These are phyloP conservation scores for Anisognathus igniventris DNA, from an alignment of 2,797 vertebrate genomes.

Conservation along the genomic window DNA sequence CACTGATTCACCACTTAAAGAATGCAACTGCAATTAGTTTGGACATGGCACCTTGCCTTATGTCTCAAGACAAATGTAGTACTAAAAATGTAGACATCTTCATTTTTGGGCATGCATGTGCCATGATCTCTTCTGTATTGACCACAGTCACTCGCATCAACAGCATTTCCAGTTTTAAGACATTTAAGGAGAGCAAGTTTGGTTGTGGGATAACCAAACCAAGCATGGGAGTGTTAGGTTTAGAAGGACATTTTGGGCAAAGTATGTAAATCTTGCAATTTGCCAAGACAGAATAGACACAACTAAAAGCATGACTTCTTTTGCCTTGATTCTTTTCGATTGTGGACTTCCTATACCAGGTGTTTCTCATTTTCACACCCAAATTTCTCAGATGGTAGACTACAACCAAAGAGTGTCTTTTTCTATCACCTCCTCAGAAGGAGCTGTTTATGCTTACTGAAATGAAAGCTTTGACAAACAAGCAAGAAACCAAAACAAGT, in stretches of 20 bases:
- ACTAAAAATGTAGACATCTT: neutral
- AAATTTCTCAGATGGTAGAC: neutral
- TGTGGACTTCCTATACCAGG: neutral
- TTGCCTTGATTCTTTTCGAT: neutral
- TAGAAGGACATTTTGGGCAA: neutral
- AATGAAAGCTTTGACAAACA: neutral
- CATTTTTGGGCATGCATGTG: neutral
- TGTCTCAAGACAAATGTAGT: neutral
- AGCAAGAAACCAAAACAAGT: rapidly evolving
- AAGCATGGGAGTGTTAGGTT: neutral
- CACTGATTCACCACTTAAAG: neutral
- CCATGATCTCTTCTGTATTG: neutral
- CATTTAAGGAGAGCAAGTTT: neutral
- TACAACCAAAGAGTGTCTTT: neutral
- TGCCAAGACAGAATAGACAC: neutral
- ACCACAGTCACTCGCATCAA: neutral
- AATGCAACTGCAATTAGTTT: neutral
- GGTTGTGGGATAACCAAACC: neutral
- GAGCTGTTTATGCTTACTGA: neutral
- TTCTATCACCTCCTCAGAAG: neutral
- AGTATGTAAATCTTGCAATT: neutral
- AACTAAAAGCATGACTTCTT: neutral
- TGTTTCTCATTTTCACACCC: neutral
- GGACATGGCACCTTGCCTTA: neutral
- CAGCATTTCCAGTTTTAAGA: neutral